These are phyloP conservation scores for Plagodis pulveraria DNA, from an alignment of 2,888 invertebrate genomes.

Conservation along the genomic window DNA sequence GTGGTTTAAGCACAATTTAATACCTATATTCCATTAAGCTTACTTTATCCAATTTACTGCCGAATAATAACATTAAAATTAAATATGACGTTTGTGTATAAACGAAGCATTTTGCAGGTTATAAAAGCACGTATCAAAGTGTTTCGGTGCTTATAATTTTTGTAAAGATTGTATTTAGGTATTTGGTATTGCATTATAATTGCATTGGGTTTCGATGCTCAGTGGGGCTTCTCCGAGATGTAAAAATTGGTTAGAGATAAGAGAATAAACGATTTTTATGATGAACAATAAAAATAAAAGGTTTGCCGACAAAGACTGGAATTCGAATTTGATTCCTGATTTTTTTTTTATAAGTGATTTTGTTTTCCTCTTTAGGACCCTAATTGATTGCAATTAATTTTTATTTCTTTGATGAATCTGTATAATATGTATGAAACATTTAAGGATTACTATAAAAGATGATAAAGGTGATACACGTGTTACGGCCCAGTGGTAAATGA, in stretches of 20 bases:
- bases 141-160: neutral
- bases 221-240: slow-evolving; percentile 26
- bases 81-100: slow-evolving; percentile 27
- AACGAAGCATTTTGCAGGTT: slow-evolving; percentile 7
- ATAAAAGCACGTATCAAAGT: neutral
- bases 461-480: too few species aligned
- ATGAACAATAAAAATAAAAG: slow-evolving; percentile 26
- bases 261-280: slow-evolving; percentile 29
- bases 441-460: too few species aligned
- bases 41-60: slow-evolving; percentile 29
- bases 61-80: slow-evolving; percentile 15
- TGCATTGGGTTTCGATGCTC: slow-evolving; percentile 17
- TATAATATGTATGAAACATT: too few species aligned
- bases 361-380: slow-evolving; percentile 7
- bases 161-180: slow-evolving; percentile 13
- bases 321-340: slow-evolving; percentile 27
- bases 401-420: too few species aligned
- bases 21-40: slow-evolving; percentile 33
- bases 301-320: slow-evolving; percentile 29
- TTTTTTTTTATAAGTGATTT: slow-evolving; percentile 14
- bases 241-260: slow-evolving; percentile 31
- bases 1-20: slow-evolving; percentile 56
- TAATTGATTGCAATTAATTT: slow-evolving; percentile 14
- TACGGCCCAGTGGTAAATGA: too few species aligned
- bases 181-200: slow-evolving; percentile 18